phyloP scores from a whole-genome alignment of 1,140 invertebrate genomes.

The Lutraria rhynchaena region DNA sequence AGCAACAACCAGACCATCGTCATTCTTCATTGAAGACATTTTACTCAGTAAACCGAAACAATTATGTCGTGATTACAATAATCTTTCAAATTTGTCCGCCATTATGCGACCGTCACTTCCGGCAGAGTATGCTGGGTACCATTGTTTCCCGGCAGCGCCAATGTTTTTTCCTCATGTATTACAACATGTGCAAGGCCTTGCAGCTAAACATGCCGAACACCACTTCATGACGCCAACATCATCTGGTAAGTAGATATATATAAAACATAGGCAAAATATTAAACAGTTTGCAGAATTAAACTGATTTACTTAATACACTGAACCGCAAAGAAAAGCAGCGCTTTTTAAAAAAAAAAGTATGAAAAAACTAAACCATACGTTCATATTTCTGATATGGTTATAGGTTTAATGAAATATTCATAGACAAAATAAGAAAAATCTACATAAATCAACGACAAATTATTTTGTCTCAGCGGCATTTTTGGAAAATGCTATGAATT shows the following conservation, averaged over 20 bases:
- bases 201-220: conserved; percentile 83
- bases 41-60: conserved; percentile 85
- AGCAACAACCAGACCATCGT: conserved; percentile 75
- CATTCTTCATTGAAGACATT: conserved; percentile 92
- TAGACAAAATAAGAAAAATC: too few relatives aligned
- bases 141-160: conserved; percentile 66
- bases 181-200: conserved; percentile 82
- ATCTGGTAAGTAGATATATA: conserved; percentile 82
- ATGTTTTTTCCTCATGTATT: conserved; percentile 80
- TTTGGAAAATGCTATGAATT: too few relatives aligned
- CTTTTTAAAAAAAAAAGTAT: too few relatives aligned
- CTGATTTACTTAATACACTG: too few relatives aligned
- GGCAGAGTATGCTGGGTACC: conserved; percentile 73
- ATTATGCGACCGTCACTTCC: conserved; percentile 70
- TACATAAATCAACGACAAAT: too few relatives aligned
- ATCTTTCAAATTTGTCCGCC: conserved; percentile 60
- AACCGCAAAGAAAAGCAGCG: too few relatives aligned
- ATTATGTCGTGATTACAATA: conserved; percentile 63
- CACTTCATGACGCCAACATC: conserved; percentile 82
- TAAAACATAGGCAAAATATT: too few relatives aligned
- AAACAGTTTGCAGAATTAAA: too few relatives aligned
- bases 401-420: too few relatives aligned
- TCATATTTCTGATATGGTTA: too few relatives aligned
- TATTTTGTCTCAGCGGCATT: too few relatives aligned
- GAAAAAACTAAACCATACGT: too few relatives aligned